Conservation (phyloP, 2,888 invertebrate species). For the Crossocerus cetratus region DNA sequence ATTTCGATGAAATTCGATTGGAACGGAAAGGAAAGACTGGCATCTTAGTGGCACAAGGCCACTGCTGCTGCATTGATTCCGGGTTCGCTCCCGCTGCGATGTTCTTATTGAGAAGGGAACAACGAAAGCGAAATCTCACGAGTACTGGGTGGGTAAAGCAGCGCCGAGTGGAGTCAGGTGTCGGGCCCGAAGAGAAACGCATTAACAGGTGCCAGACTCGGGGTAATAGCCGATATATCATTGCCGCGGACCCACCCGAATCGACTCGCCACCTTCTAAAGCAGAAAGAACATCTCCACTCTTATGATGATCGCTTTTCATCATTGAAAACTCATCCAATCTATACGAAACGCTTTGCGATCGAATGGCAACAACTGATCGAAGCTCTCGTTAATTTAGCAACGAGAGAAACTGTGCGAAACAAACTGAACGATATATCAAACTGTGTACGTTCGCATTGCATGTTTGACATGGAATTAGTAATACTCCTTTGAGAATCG, state of each 20-base stretch:
- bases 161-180: conserved; percentile 62
- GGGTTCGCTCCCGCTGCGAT: conserved; percentile 58
- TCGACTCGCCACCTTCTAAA: conserved; percentile 28
- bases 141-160: conserved; percentile 47
- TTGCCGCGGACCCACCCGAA: conserved; percentile 57
- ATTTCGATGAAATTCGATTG: conserved; percentile 11
- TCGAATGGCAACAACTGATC: conserved; percentile 37
- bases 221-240: conserved; percentile 72
- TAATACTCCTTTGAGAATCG: too few species aligned
- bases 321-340: too few species aligned
- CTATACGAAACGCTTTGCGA: conserved; percentile 7
- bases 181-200: conserved; percentile 66
- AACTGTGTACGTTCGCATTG: too few species aligned
- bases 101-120: conserved; percentile 62
- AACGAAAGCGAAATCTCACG: conserved; percentile 63
- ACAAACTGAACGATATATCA: too few species aligned
- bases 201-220: conserved; percentile 70
- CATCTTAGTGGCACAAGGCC: conserved; percentile 21
- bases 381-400: conserved; percentile 19
- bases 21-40: conserved; percentile 19
- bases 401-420: neutral
- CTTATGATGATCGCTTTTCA: too few species aligned
- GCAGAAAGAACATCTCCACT: conserved; percentile 11
- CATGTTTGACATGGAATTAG: too few species aligned
- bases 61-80: conserved; percentile 35